Evolutionary conservation across 1,140 invertebrate species (phyloP), one percentile per base, ranked within the genome.

Genomic region (Pogonus chalceus): DNA sequence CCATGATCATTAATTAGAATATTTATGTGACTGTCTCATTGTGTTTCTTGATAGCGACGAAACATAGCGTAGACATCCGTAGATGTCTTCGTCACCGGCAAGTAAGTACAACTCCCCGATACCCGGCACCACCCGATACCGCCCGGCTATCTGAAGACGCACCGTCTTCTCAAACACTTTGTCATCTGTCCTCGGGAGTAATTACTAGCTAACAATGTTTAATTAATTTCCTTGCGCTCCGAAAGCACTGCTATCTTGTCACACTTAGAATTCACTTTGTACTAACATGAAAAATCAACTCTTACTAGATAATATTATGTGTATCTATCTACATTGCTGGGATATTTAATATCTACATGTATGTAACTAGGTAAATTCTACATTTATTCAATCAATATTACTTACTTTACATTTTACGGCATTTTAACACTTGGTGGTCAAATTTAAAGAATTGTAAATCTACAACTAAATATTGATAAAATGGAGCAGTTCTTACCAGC

Each of bases 171-270:
- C 37, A 43, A 43, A 43, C 37, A 43, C 37, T 43, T 43, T 43
- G 37, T 43, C 37, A 43, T 43, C 37, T 43, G 37, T 43, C 37
- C 18, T 43, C 9, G 14, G 9, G 37, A 53, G 51, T 53, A 53
- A 53, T 53, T 53, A 53, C 51, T 43, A 39, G 39, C 51, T 53
- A 53, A 53, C 51, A 53, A 53, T 53, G 51, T 53, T 53, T 53
- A 53, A 53, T 53, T 53, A 53, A 53, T 53, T 53, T 53, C 51
- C 51, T 53, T 53, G 23, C 35, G 18, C 22, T 21, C 12, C 26
- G 9, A 37, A 20, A 14, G 35, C 37, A 37, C 16, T 37, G 35
- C 37, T 53, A 43, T 23, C 35, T 53, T 53, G 37, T 53, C 51
- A 53, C 35, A 49, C n/a, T n/a, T n/a, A n/a, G n/a, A n/a, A n/a